A percentile compares a stretch with the other conserved stretches of the same genome.
phyloP scores from a whole-genome alignment of 92 coral and sea anemone species.

The Blastomussa wellsi region DNA sequence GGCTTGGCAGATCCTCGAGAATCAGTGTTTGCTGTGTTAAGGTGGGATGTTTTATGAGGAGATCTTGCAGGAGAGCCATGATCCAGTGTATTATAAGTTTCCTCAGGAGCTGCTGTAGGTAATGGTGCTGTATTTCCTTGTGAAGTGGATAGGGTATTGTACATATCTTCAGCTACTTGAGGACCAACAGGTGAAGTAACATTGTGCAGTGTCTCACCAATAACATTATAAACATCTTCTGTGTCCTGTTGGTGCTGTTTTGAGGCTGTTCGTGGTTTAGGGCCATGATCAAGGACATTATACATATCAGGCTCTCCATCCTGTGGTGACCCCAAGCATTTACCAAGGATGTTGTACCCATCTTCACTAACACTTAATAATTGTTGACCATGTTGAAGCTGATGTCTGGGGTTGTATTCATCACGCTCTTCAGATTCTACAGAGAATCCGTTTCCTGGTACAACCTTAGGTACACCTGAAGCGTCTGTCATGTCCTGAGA shows the following conservation, averaged over 20 bases:
- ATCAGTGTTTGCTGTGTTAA: background rate
- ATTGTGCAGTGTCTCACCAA: slow-evolving; percentile 28
- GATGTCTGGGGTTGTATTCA: slow-evolving; percentile 6
- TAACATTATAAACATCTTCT: slow-evolving; percentile 51
- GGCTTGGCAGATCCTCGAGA: background rate
- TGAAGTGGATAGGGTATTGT: slow-evolving; percentile 30
- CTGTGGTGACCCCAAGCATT: background rate
- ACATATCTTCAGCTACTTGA: slow-evolving; percentile 10
- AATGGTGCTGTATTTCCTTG: background rate
- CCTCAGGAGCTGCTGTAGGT: slow-evolving; percentile 27
- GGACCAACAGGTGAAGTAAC: background rate
- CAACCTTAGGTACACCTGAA: slow-evolving; percentile 2
- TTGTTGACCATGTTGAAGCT: background rate
- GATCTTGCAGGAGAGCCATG: slow-evolving; percentile 27
- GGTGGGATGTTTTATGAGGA: slow-evolving; percentile 2
- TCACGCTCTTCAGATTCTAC: background rate
- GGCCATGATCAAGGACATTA: slow-evolving; percentile 12
- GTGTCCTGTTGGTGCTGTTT: background rate
- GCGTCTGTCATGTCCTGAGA: slow-evolving; percentile 17
- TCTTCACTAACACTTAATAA: background rate
- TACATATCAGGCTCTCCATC: slow-evolving; percentile 8
- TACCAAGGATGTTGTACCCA: slow-evolving; percentile 46
- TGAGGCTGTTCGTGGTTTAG: slow-evolving; percentile 24
- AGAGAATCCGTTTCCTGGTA: background rate
- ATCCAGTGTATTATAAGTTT: slow-evolving; percentile 29